These are phyloP conservation scores for Melitaea cinxia DNA, from an alignment of 1,140 invertebrate genomes.

Conservation along the genomic window DNA sequence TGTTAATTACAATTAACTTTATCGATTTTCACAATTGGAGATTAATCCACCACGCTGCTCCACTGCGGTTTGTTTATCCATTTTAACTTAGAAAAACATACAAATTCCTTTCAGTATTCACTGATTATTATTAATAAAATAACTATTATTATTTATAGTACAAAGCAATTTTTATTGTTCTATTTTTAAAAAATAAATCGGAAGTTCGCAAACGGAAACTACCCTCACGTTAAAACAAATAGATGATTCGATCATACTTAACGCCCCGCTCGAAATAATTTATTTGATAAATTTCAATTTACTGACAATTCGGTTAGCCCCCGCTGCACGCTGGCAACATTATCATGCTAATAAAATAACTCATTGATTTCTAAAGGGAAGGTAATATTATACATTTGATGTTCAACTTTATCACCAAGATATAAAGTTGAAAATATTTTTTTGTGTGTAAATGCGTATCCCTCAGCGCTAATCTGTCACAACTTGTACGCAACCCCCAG, in stretches of 20 bases:
- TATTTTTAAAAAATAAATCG: not conserved
- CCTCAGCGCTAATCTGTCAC: slow-evolving; percentile 62
- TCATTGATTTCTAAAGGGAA: slow-evolving; percentile 40
- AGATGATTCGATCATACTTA: slow-evolving; percentile 40
- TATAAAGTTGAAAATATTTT: slow-evolving; percentile 40
- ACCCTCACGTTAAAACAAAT: slow-evolving; percentile 22
- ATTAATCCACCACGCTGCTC: too few relatives aligned
- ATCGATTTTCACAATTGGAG: too few relatives aligned
- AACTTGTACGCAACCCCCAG: slow-evolving; percentile 62
- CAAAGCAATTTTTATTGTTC: not conserved
- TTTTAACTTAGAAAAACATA: too few relatives aligned
- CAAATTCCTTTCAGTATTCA: too few relatives aligned
- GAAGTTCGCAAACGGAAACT: not conserved
- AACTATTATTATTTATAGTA: too few relatives aligned
- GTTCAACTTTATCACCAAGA: slow-evolving; percentile 24
- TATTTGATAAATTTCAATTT: slow-evolving; percentile 80
- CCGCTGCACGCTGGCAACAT: slow-evolving; percentile 53
- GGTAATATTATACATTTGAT: slow-evolving; percentile 4
- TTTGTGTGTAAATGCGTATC: not conserved
- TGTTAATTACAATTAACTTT: too few relatives aligned
- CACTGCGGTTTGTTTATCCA: too few relatives aligned
- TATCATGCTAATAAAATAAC: slow-evolving; percentile 70
- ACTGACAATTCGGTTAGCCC: slow-evolving; percentile 67
- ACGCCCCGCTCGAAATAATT: slow-evolving; percentile 58
- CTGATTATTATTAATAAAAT: too few relatives aligned